These are phyloP conservation scores for Oryzias dopingdopingensis DNA, from an alignment of 2,797 vertebrate genomes.

Conservation along the genomic window DNA sequence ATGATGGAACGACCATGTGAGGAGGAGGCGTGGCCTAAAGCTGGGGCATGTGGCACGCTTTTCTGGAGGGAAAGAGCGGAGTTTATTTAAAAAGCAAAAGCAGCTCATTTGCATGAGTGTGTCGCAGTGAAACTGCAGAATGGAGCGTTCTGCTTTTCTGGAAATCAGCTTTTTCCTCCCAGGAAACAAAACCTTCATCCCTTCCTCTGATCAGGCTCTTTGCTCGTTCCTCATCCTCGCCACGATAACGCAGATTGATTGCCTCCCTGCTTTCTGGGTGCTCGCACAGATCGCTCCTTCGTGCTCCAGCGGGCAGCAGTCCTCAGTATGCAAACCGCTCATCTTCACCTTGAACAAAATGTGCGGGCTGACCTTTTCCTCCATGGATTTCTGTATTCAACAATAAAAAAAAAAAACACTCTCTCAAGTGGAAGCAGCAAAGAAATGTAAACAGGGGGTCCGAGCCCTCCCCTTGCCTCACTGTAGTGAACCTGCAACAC, in stretches of 20 bases:
- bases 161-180: slow-evolving; percentile 1
- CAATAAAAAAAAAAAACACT: slow-evolving; percentile 15
- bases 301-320: slow-evolving; percentile 17
- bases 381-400: slow-evolving; percentile 44
- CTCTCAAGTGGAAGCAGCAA: slow-evolving; percentile 26
- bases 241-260: slow-evolving; percentile 48
- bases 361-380: slow-evolving; percentile 46
- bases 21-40: slow-evolving; percentile 18
- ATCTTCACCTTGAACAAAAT: slow-evolving; percentile 22
- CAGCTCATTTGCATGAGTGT: slow-evolving; percentile 20
- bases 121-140: slow-evolving; percentile 30
- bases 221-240: slow-evolving; percentile 8
- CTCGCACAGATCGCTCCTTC: slow-evolving; percentile 28
- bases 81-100: neutral
- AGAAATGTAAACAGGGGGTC: slow-evolving; percentile 14
- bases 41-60: slow-evolving; percentile 15
- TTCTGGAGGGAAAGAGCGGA: slow-evolving; percentile 15
- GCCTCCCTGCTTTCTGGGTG: slow-evolving; percentile 18
- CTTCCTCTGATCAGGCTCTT: slow-evolving; percentile 18
- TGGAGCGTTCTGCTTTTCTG: slow-evolving; percentile 4
- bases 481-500: slow-evolving; percentile 1
- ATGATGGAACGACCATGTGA: slow-evolving; percentile 18
- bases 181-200: slow-evolving; percentile 9
- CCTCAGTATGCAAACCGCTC: slow-evolving; percentile 28
- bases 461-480: neutral